Evolutionary conservation across 2,113 vertebrate genomes (phyloP).

Genomic region (Tragelaphus buxtoni): DNA sequence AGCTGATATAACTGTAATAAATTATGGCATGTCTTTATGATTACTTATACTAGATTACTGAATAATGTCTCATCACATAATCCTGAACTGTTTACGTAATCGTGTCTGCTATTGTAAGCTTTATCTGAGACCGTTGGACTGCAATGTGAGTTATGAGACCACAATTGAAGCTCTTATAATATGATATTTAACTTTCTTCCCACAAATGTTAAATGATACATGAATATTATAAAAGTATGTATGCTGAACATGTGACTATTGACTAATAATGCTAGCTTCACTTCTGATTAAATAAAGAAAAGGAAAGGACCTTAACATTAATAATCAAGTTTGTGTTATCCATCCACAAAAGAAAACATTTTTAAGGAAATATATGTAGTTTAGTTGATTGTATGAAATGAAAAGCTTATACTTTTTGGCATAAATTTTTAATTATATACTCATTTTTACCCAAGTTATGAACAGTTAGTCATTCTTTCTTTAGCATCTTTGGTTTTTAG

Average conservation of each 20-base stretch:
- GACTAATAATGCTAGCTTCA: not conserved
- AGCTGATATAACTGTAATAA: not conserved
- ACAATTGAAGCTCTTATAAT: not conserved
- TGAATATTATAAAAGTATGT: conserved; percentile 19
- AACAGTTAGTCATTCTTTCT: not conserved
- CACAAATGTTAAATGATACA: conserved; percentile 26
- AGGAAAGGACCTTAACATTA: not conserved
- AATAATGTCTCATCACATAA: conserved; percentile 37
- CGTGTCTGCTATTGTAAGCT: conserved; percentile 28
- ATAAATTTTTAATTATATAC: not conserved
- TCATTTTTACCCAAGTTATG: not conserved
- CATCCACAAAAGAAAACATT: not conserved
- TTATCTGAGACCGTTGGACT: conserved; percentile 55
- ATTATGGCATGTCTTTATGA: conserved; percentile 25
- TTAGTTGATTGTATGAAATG: not conserved
- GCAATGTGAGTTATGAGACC: conserved; percentile 31
- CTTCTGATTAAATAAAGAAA: conserved; percentile 19
- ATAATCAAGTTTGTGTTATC: not conserved
- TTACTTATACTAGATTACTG: conserved; percentile 9
- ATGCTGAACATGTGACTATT: not conserved
- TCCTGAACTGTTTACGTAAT: conserved; percentile 45
- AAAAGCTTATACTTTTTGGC: not conserved
- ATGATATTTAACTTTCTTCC: conserved; percentile 41
- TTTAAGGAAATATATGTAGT: not conserved
- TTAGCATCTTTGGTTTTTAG: not conserved